phyloP scores from a whole-genome alignment of 2,888 invertebrate genomes.

The Himalopsyche japonica region DNA sequence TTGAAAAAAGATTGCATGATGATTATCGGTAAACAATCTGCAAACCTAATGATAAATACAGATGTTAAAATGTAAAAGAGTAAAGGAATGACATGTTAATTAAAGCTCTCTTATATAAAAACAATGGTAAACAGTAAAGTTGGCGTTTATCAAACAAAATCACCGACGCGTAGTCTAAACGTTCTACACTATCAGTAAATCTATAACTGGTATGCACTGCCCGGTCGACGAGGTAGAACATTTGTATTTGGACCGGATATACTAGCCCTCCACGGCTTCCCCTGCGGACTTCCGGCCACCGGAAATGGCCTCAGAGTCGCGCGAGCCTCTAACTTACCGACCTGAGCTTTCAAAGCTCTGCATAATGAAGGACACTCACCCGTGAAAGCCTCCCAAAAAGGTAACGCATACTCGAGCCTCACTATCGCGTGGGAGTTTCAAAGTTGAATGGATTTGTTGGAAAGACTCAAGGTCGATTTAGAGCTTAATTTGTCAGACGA shows the following conservation, averaged over 20 bases:
- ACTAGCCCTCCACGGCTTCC: not conserved
- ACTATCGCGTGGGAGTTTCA: not conserved
- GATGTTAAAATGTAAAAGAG: too few species aligned
- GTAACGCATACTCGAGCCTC: not conserved
- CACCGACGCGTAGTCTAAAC: not conserved
- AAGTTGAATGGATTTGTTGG: not conserved
- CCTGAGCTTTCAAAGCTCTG: not conserved
- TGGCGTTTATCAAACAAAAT: not conserved
- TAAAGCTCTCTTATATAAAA: not conserved
- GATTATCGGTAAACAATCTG: too few species aligned
- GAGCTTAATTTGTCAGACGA: not conserved
- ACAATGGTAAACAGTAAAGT: not conserved
- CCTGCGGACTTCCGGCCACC: constrained; percentile 11
- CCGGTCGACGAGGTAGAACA: not conserved
- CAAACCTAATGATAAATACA: too few species aligned
- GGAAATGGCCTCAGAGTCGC: constrained; percentile 10
- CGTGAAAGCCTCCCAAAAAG: not conserved
- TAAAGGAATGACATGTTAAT: not conserved
- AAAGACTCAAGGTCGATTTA: not conserved
- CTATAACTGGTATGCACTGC: not conserved
- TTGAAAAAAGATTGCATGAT: too few species aligned
- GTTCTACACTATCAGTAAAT: not conserved
- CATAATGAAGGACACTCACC: not conserved
- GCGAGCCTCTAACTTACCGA: not conserved
- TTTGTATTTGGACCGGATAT: constrained; percentile 14